Conservation (phyloP, 2,797 vertebrate genomes). For the Gephyroberyx darwinii region DNA sequence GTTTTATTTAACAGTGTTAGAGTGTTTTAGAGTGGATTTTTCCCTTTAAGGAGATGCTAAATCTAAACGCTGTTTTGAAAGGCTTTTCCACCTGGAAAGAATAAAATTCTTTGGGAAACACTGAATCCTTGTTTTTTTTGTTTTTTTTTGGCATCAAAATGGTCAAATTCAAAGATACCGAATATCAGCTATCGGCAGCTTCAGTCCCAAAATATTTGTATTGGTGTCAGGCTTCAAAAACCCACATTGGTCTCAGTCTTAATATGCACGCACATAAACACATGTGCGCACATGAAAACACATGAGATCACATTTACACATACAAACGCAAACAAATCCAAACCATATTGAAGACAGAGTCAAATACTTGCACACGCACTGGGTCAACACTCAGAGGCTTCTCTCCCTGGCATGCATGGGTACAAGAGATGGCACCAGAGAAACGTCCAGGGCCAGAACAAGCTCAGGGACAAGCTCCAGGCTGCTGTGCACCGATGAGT, state of each 20-base stretch:
- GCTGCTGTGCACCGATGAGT: conserved; percentile 58
- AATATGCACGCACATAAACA: not conserved
- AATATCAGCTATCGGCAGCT: not conserved
- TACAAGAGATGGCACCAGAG: conserved; percentile 11
- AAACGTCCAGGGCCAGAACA: conserved; percentile 20
- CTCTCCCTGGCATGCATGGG: not conserved
- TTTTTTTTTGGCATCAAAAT: too few relatives aligned
- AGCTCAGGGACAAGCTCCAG: conserved; percentile 33
- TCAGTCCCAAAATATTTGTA: too few relatives aligned
- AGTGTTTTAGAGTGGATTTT: too few relatives aligned
- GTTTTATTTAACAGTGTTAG: too few relatives aligned
- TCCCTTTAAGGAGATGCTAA: too few relatives aligned
- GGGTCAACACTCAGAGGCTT: too few relatives aligned
- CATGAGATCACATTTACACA: not conserved
- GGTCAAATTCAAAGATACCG: too few relatives aligned
- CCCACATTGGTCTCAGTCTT: not conserved
- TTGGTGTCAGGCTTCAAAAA: not conserved
- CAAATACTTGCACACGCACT: too few relatives aligned
- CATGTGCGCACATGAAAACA: not conserved
- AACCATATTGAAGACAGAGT: conserved; percentile 18
- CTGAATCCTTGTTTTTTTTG: too few relatives aligned
- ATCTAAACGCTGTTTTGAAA: too few relatives aligned
- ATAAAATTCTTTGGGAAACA: too few relatives aligned
- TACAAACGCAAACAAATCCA: not conserved
- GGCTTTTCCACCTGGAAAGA: too few relatives aligned